These are phyloP conservation scores for Salvelinus fontinalis DNA, from an alignment of 2,113 vertebrate genomes.

Conservation along the genomic window DNA sequence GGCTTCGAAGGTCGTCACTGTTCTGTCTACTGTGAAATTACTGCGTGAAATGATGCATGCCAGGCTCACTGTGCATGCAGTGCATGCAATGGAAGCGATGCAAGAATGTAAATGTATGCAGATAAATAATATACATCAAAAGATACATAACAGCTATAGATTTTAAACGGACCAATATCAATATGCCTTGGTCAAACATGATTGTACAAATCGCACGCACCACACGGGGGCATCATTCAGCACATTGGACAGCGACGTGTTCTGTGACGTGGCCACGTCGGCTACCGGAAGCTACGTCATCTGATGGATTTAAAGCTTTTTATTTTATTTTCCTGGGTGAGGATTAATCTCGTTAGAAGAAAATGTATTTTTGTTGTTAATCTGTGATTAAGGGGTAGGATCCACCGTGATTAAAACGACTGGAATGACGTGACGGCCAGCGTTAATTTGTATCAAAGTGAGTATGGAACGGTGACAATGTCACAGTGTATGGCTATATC, in stretches of 20 bases:
- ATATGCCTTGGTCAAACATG: background rate
- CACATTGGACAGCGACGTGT: background rate
- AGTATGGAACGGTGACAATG: background rate
- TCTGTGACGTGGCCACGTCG: background rate
- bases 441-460: background rate
- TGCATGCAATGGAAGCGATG: too few species aligned
- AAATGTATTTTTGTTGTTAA: background rate
- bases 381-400: background rate
- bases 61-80: too few species aligned
- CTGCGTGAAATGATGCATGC: too few species aligned
- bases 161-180: background rate
- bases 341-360: background rate
- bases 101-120: background rate
- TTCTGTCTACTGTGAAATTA: too few species aligned
- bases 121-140: background rate
- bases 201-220: background rate
- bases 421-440: background rate
- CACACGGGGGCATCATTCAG: conserved; percentile 1
- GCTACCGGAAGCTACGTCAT: background rate
- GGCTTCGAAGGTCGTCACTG: background rate
- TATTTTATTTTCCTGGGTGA: background rate
- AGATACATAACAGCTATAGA: background rate
- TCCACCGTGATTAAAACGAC: background rate
- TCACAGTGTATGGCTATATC: background rate
- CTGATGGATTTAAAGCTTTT: background rate